phyloP scores from a whole-genome alignment of 2,888 invertebrate species.

The Drosophila meridionalis region DNA sequence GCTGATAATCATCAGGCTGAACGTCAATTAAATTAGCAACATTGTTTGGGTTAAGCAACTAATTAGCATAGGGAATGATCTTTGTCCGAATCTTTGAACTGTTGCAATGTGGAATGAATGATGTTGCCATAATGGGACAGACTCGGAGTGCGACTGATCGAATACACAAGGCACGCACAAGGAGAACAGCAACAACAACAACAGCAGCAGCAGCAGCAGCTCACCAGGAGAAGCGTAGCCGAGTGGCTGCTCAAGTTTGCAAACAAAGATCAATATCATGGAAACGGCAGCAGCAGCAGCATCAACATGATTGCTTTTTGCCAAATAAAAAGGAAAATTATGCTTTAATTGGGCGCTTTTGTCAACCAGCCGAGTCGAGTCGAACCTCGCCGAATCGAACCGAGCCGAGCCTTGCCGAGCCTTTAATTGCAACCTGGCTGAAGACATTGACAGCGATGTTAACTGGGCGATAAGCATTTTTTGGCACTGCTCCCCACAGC shows the following conservation, averaged over 20 bases:
- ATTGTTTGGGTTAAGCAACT: slow-evolving; percentile 5
- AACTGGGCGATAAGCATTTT: slow-evolving; percentile 54
- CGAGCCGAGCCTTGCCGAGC: slow-evolving; percentile 22
- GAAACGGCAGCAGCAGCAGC: slow-evolving; percentile 24
- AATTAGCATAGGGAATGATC: slow-evolving; percentile 33
- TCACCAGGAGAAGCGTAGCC: slow-evolving; percentile 14
- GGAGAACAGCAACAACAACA: slow-evolving; percentile 5
- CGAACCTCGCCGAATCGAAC: background rate
- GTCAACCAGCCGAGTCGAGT: slow-evolving; percentile 47
- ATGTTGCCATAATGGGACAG: slow-evolving; percentile 16
- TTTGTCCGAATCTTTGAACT: background rate
- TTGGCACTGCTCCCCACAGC: slow-evolving; percentile 20
- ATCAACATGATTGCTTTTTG: slow-evolving; percentile 32
- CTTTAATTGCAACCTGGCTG: slow-evolving; percentile 57
- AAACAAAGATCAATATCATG: slow-evolving; percentile 37
- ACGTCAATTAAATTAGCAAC: slow-evolving; percentile 6
- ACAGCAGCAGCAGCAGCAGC: background rate
- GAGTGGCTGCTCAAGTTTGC: slow-evolving; percentile 5
- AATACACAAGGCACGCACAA: slow-evolving; percentile 42
- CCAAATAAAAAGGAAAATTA: slow-evolving; percentile 66
- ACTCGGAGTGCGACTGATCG: slow-evolving; percentile 20
- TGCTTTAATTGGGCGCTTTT: slow-evolving; percentile 80
- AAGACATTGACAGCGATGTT: slow-evolving; percentile 51
- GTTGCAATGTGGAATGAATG: slow-evolving; percentile 29
- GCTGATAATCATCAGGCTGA: background rate